Conservation (phyloP, 1,140 invertebrate genomes). For the Bombus consobrinus region DNA sequence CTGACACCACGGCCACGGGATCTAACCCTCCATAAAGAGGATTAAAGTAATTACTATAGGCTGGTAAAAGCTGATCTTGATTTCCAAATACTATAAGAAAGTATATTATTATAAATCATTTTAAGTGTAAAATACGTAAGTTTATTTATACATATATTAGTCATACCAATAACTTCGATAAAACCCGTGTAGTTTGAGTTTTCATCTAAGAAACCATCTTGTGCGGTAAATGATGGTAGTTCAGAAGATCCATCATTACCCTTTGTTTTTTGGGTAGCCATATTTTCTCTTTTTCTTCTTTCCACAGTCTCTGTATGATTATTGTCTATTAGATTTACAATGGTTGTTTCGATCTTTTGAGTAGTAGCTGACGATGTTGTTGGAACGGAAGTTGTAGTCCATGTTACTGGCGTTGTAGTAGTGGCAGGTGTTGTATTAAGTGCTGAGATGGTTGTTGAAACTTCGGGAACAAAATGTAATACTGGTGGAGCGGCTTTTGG, state of each 20-base stretch:
- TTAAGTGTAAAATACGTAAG: not conserved
- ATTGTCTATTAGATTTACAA: slow-evolving; percentile 35
- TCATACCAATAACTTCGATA: slow-evolving; percentile 90
- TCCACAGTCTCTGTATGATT: slow-evolving; percentile 49
- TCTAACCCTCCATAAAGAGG: slow-evolving; percentile 77
- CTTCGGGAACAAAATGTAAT: slow-evolving; percentile 75
- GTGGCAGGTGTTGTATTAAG: slow-evolving; percentile 34
- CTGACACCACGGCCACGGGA: slow-evolving; percentile 62
- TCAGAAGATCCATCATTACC: slow-evolving; percentile 56
- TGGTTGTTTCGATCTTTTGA: slow-evolving; percentile 46
- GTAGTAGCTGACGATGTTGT: slow-evolving; percentile 36
- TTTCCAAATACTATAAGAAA: slow-evolving; percentile 74
- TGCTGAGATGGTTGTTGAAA: slow-evolving; percentile 53
- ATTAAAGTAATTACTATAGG: slow-evolving; percentile 79
- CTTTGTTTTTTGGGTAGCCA: slow-evolving; percentile 46
- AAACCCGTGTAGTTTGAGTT: slow-evolving; percentile 92
- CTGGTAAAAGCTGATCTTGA: slow-evolving; percentile 70
- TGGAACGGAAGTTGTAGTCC: slow-evolving; percentile 63
- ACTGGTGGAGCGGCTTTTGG: slow-evolving; percentile 78
- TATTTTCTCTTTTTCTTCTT: slow-evolving; percentile 73
- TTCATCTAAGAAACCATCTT: slow-evolving; percentile 89
- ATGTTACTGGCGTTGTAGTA: slow-evolving; percentile 45
- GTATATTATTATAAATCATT: not conserved
- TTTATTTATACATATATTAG: not conserved
- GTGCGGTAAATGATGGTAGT: slow-evolving; percentile 70